phyloP scores from a whole-genome alignment of 2,113 vertebrate genomes.

The Etia nguti region DNA sequence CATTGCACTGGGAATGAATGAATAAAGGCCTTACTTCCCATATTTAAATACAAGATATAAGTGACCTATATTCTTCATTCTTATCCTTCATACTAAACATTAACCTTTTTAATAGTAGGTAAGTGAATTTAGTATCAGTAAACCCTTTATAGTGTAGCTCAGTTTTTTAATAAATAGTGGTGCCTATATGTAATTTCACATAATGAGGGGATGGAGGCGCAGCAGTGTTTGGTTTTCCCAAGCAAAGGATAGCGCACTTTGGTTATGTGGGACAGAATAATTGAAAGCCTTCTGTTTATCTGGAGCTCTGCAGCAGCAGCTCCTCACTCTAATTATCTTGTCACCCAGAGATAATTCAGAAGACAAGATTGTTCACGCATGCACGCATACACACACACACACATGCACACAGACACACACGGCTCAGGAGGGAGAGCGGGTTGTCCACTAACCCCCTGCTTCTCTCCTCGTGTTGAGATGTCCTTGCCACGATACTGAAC shows the following conservation, averaged over 20 bases:
- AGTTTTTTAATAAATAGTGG: constrained; percentile 6
- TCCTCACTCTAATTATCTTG: constrained; percentile 45
- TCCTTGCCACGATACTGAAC: background rate
- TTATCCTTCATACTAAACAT: background rate
- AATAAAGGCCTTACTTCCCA: background rate
- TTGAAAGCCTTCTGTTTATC: constrained; percentile 44
- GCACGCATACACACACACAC: background rate
- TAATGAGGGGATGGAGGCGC: background rate
- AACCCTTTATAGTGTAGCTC: background rate
- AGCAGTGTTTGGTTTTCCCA: background rate
- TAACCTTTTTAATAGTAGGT: background rate
- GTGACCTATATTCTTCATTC: background rate
- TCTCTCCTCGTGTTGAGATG: background rate
- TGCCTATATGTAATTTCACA: background rate
- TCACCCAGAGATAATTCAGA: constrained; percentile 39
- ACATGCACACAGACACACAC: background rate
- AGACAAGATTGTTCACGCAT: background rate
- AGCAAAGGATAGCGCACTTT: background rate
- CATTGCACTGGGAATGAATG: background rate
- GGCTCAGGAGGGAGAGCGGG: background rate
- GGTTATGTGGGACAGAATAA: constrained; percentile 15
- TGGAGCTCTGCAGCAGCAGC: constrained; percentile 19
- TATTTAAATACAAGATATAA: background rate
- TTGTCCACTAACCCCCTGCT: background rate
- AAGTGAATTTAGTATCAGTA: background rate